Evolutionary conservation across 2,888 invertebrate genomes (phyloP), one percentile per base, ranked within the genome.

Genomic region (Halictus quadricinctus): DNA sequence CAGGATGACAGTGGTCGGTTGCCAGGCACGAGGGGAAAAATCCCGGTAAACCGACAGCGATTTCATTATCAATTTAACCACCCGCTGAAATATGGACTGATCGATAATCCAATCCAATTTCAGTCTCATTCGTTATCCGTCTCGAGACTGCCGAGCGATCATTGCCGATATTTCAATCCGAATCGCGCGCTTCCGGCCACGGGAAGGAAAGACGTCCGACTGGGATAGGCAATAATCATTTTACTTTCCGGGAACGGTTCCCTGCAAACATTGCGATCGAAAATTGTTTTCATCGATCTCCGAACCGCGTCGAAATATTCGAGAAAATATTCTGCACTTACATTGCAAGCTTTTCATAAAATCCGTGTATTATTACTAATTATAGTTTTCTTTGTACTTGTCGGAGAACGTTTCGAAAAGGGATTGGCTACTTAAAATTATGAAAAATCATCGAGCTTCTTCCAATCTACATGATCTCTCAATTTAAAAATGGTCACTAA

Each of bases 61-160:
- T 88, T 88, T 90, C 88, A 90, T 90, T 90, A 91, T 91, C 90
- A 90, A 91, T 90, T 91, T 90, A 87, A 84, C 87, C 88, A 78
- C 46, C 82, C 80, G 72, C 88, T 91, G 89, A 89, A 90, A 89
- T 88, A 84, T 83, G 89, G 84, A 82, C 88, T 87, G 90, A 91
- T 91, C 91, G 88, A 90, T 91, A 91, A 90, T 91, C 91, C 90
- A 89, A 66, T 66, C 66, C 66, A 66, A 66, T 91, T 90, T 85
- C 88, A 86, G 85, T 84, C 88, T 85, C 87, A 85, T 89, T 87
- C 87, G 89, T 88, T 89, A 89, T 85, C 75, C 87, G 72, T 36
- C 81, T 76, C 76, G 87, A 72, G 81, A 72, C 21, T 76, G 48
- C 66, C 54, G 64, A 46, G 70, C 79, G 84, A 77, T 76, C 79